Base-by-base conservation (phyloP, 2,113 vertebrate species). In the Micronycteris hirsuta region DNA sequence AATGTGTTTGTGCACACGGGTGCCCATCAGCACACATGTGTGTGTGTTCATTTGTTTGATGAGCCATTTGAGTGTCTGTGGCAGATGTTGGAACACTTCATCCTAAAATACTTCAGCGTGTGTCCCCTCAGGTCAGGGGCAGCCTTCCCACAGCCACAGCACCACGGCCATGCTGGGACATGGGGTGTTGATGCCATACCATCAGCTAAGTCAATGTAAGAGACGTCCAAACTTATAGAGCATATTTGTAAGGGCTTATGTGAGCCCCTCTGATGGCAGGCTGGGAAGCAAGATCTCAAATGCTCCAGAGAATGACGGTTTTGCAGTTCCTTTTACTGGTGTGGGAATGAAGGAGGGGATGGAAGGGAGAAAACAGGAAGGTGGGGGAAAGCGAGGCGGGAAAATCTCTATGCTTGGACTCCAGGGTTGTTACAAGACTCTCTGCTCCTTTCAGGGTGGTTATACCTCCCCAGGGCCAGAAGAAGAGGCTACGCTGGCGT, bases 1-100 rank as follows among this genome's bases (percentile, higher is more conserved):
- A 4, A 0, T 3, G 1, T 43, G 19, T 9, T 0, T 81, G 15
- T 47, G 61, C 61, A 70, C 52, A 70, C 0, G 1, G 15, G 43
- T 14, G 4, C 61, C 52, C 31, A 16, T n/a, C 28, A 3, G 9
- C 36, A 65, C 26, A 31, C 2, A 1, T 1, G 9, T 36, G 10
- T 67, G 17, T 61, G 6, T 83, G 26, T 76, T 74, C 33, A 6
- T 70, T n/a, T 61, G 28, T 45, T 7, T n/a, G n/a, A 68, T 43
- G 68, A 89, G 33, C 36, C 26, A 15, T 47, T 80, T 80, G 68
- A 92, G 45, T 86, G 33, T 68, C 78, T 70, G 65, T 43, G 19
- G 36, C 65, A 71, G 76, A 68, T 52, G 49, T 4, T 73, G 54
- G 28, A 26, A 52, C n/a, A 81, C 24, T 54, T 91, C 67, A 15